phyloP scores from a whole-genome alignment of 2,797 vertebrate species.

The Galago senegalensis region DNA sequence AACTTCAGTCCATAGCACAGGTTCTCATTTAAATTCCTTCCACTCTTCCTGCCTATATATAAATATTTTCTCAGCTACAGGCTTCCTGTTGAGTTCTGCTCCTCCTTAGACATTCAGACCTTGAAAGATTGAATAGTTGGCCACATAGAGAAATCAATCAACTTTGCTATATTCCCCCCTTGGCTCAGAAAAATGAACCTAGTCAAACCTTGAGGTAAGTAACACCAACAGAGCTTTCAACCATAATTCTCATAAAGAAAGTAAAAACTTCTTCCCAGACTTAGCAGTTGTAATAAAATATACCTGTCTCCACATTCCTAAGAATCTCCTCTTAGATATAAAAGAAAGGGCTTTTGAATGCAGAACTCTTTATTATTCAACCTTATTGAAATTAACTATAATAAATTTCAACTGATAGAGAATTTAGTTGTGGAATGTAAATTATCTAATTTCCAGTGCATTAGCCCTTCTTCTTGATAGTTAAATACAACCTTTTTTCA shows the following conservation, averaged over 20 bases:
- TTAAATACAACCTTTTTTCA: background rate
- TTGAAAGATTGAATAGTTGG: slow-evolving; percentile 27
- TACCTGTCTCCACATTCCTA: background rate
- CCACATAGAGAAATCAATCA: slow-evolving; percentile 43
- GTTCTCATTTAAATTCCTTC: background rate
- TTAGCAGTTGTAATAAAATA: slow-evolving; percentile 26
- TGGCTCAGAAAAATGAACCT: background rate
- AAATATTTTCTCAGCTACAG: slow-evolving; percentile 66
- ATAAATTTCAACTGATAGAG: background rate
- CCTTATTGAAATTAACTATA: slow-evolving; percentile 24
- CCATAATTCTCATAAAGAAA: background rate
- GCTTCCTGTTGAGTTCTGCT: background rate
- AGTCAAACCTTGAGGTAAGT: background rate
- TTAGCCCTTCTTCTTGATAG: slow-evolving; percentile 7
- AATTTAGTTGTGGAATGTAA: slow-evolving; percentile 26
- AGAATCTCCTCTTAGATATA: background rate
- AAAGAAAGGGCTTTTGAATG: slow-evolving; percentile 32
- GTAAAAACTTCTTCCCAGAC: background rate
- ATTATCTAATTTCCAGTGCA: slow-evolving; percentile 8
- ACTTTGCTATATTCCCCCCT: background rate
- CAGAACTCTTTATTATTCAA: slow-evolving; percentile 41
- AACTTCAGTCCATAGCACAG: background rate
- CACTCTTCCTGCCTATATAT: background rate
- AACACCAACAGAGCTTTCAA: background rate
- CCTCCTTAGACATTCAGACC: background rate